These are phyloP conservation scores for Garrulus glandarius DNA, from an alignment of 2,797 vertebrate species.

Conservation along the genomic window DNA sequence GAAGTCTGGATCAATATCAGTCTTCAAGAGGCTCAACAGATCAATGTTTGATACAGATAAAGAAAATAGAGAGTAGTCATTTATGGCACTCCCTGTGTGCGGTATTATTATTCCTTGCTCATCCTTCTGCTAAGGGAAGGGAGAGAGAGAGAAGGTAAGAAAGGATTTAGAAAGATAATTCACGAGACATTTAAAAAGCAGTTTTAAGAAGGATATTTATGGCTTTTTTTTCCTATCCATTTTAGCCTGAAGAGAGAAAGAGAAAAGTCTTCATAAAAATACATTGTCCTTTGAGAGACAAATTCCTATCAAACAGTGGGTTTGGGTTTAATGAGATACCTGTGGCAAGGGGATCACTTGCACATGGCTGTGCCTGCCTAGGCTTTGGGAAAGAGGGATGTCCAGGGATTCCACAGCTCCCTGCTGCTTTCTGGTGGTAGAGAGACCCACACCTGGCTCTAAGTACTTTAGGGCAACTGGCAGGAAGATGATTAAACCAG, in stretches of 20 bases:
- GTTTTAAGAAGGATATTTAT: neutral
- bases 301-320: neutral
- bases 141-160: neutral
- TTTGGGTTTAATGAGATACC: neutral
- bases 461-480: neutral
- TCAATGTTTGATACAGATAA: constrained; percentile 25
- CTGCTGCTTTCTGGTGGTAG: neutral
- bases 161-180: neutral
- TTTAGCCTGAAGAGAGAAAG: neutral
- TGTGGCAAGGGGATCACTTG: neutral
- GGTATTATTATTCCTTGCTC: neutral
- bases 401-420: neutral
- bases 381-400: neutral
- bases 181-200: neutral
- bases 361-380: rapidly evolving
- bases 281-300: neutral
- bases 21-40: constrained; percentile 16
- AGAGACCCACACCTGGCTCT: neutral
- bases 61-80: neutral
- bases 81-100: neutral
- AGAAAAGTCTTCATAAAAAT: neutral
- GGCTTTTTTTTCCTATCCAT: neutral
- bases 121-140: neutral
- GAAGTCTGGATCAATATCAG: neutral
- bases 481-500: neutral